These are phyloP conservation scores for Siniperca undulata DNA, from an alignment of 2,797 vertebrate species.

Conservation along the genomic window DNA sequence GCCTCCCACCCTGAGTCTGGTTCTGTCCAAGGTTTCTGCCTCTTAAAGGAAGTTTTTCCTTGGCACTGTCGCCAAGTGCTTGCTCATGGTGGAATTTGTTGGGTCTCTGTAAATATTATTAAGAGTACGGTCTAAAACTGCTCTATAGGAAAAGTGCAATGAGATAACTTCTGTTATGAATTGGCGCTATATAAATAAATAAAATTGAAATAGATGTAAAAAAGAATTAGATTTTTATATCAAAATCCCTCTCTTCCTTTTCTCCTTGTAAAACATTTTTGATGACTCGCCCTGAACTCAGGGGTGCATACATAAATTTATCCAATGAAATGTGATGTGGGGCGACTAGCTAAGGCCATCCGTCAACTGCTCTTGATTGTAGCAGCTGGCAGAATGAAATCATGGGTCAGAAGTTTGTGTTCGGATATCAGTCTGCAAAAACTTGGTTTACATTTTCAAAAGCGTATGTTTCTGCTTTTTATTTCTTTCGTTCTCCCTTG, in stretches of 20 bases:
- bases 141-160: no score
- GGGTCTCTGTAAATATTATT: no score
- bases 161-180: no score
- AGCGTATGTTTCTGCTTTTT: not conserved
- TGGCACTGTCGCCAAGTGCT: no score
- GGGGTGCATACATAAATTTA: not conserved
- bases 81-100: no score
- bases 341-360: not conserved
- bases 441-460: not conserved
- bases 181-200: no score
- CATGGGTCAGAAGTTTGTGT: not conserved
- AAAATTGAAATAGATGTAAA: not conserved
- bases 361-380: not conserved
- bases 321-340: not conserved
- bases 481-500: not conserved
- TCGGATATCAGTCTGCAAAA: not conserved
- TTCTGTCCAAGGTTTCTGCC: no score
- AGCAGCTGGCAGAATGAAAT: not conserved
- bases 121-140: no score
- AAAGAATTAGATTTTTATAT: not conserved
- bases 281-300: not conserved
- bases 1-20: no score
- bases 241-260: not conserved
- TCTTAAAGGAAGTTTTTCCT: no score
- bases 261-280: not conserved